Base-by-base conservation (phyloP, 2,113 vertebrate genomes). In the Suricata suricatta region DNA sequence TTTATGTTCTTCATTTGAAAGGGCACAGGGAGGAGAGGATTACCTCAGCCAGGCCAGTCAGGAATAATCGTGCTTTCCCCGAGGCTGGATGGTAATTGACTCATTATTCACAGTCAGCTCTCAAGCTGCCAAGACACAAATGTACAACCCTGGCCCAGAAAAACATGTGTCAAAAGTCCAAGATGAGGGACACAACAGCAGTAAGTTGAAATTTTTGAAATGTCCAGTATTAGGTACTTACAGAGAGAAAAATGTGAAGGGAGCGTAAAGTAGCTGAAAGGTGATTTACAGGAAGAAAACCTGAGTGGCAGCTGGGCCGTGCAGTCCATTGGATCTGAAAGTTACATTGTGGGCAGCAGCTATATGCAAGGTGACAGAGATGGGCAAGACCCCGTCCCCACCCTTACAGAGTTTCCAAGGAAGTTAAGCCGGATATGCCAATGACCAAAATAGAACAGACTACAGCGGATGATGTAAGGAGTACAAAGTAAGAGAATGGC, bases 101-200 rank as follows among this genome's bases (percentile, higher is more conserved):
- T 98, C 94, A 98, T 98, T 99, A 98, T 97, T 98, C 98, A 98
- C 93, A 98, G 98, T 63, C 98, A 97, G 96, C 57, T 91, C 96
- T 98, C 97, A 98, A 94, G 71, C 96, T 98, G 96, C 96, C 98
- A 97, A 98, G 88, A 96, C 95, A 90, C 95, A 94, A 96, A 96
- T 38, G 76, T 81, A 92, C 66, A 97, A 86, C 47, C 47, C n/a
- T 52, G 87, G 92, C 92, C 89, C 82, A 68, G 82, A 85, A 19
- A 94, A 96, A 60, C 4, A 17, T 84, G 83, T 95, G 97, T 98
- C 92, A 95, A 86, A 97, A 84, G 84, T 87, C 85, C 54, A 92
- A 97, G 96, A 93, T 93, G 96, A 98, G 91, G 82, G 89, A 93
- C 81, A 95, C 41, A 92, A 98, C 54, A 93, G 82, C 44, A 97